Evolutionary conservation across 2,888 invertebrate genomes (phyloP), one percentile per base, ranked within the genome.

Genomic region (Ochropleura plecta): DNA sequence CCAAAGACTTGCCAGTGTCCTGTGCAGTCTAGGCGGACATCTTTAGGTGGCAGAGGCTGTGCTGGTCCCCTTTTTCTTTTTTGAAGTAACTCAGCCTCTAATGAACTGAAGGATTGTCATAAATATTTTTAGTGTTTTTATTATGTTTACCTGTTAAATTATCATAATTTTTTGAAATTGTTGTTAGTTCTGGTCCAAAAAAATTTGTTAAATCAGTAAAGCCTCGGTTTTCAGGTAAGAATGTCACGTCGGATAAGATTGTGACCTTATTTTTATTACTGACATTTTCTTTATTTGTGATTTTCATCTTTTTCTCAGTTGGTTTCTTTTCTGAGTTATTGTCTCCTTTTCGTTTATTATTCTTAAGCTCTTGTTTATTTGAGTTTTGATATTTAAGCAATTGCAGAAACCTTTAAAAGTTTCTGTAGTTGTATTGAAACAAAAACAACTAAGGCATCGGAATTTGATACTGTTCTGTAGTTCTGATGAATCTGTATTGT

Each of bases 401-500:
- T 67, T 55, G 42, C 67, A n/a, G n/a, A n/a, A n/a, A n/a, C n/a
- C n/a, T n/a, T n/a, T n/a, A n/a, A n/a, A n/a, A n/a, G n/a, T n/a
- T n/a, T n/a, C n/a, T n/a, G n/a, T n/a, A n/a, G n/a, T n/a, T n/a
- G n/a, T n/a, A n/a, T n/a, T n/a, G n/a, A n/a, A n/a, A 78, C 81
- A 81, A 48, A 81, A 81, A 76, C 81, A 81, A 57, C 78, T 81
- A 53, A 81, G 46, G 73, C 75, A 72, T 78, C 81, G 78, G 62
- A 74, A 82, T 20, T 63, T 70, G 64, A 70, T 64, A 53, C n/a
- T 46, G 64, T 70, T 46, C 4, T 18, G 18, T 12, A 20, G 53
- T 63, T 70, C 63, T 30, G 63, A n/a, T n/a, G n/a, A n/a, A n/a
- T n/a, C n/a, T n/a, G n/a, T n/a, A n/a, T n/a, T 55, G 51, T 70